Conservation (phyloP, 2,888 invertebrate species). For the Loripinus fragilis region DNA sequence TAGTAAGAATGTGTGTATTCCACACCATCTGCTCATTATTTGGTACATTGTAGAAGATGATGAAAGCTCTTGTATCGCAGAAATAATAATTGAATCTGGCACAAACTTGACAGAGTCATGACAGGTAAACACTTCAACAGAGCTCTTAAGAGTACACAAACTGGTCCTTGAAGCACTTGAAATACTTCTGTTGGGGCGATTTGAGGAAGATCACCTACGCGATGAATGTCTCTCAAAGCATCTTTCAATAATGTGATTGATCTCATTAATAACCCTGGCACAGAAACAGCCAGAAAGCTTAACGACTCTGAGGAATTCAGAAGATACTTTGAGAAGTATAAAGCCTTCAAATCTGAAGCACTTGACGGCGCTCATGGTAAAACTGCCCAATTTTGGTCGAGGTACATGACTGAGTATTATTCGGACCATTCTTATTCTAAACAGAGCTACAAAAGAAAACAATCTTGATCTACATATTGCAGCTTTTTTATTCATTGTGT, state of each 20-base stretch:
- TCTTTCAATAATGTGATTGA: neutral
- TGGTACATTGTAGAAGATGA: neutral
- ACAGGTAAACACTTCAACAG: neutral
- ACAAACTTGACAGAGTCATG: neutral
- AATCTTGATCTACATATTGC: constrained; percentile 39
- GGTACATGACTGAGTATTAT: constrained; percentile 45
- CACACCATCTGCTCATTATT: neutral
- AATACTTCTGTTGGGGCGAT: no score
- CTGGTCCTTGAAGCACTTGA: neutral
- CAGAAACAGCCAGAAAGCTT: neutral
- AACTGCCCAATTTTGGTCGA: constrained; percentile 52
- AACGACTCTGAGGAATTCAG: neutral
- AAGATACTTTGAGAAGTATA: constrained; percentile 20
- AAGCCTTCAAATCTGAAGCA: constrained; percentile 28
- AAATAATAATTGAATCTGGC: neutral
- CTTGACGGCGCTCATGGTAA: constrained; percentile 33
- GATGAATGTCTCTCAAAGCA: no score
- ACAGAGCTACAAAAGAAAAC: constrained; percentile 50
- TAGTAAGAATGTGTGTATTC: neutral
- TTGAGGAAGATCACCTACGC: no score
- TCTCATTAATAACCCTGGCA: constrained; percentile 16
- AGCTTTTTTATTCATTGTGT: constrained; percentile 36
- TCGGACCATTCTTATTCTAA: constrained; percentile 30
- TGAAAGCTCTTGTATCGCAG: neutral
- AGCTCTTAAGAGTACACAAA: constrained; percentile 16